phyloP scores from a whole-genome alignment of 2,797 vertebrate genomes.

The Ataeniobius toweri region DNA sequence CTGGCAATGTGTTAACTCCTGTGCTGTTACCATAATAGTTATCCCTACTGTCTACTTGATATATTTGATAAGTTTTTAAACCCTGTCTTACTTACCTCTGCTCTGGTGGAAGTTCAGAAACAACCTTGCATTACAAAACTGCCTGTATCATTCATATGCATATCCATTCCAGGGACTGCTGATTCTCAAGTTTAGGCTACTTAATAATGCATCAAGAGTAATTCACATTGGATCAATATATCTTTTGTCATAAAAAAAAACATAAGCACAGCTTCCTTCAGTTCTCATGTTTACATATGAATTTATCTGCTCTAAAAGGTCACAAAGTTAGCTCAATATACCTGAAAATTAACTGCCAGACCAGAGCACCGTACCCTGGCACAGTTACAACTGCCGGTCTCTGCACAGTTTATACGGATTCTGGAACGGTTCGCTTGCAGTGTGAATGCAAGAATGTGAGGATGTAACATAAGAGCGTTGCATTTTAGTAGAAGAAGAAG shows the following conservation, averaged over 20 bases:
- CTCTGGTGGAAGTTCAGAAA: conserved; percentile 23
- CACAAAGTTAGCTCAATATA: neutral
- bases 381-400: too few relatives aligned
- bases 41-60: conserved; percentile 32
- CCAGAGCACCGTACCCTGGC: too few relatives aligned
- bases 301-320: neutral
- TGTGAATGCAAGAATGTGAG: too few relatives aligned
- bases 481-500: too few relatives aligned
- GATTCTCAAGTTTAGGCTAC: neutral
- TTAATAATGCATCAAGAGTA: neutral
- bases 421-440: too few relatives aligned
- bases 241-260: neutral
- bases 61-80: conserved; percentile 39
- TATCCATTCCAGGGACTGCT: neutral
- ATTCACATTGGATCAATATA: neutral
- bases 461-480: too few relatives aligned
- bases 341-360: neutral
- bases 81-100: conserved; percentile 31
- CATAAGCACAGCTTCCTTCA: neutral
- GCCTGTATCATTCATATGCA: conserved; percentile 12
- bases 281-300: neutral
- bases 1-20: conserved; percentile 13
- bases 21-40: conserved; percentile 35
- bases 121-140: conserved; percentile 18
- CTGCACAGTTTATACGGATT: too few relatives aligned